phyloP scores from a whole-genome alignment of 2,797 vertebrate genomes.

The Rhinatrema bivittatum region DNA sequence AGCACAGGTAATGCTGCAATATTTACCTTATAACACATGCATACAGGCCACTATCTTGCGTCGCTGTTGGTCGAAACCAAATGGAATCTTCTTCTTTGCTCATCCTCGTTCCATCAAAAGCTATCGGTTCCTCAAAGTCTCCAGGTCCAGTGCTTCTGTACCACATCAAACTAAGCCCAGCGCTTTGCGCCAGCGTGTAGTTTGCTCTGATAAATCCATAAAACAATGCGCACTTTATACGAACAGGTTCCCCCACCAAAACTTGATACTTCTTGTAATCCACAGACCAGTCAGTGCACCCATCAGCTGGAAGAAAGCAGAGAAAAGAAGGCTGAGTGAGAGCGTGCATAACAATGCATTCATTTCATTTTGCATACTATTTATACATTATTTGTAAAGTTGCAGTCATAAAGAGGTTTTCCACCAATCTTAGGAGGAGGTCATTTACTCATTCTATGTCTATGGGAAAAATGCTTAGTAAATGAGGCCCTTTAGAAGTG shows the following conservation, averaged over 20 bases:
- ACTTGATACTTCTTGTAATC: slow-evolving; percentile 98
- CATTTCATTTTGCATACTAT: no score
- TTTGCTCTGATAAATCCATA: slow-evolving; percentile 98
- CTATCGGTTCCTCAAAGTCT: slow-evolving; percentile 92
- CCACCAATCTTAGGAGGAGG: no score
- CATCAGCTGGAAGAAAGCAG: slow-evolving; percentile 73
- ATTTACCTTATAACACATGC: slow-evolving; percentile 91
- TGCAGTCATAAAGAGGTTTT: no score
- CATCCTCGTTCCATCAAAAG: slow-evolving; percentile 91
- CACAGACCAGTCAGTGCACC: slow-evolving; percentile 97
- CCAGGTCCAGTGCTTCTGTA: slow-evolving; percentile 94
- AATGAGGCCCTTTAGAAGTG: no score
- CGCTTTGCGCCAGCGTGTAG: slow-evolving; percentile 91
- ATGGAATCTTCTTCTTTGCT: slow-evolving; percentile 98
- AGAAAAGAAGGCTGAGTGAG: slow-evolving; percentile 18
- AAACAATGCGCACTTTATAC: slow-evolving; percentile 97
- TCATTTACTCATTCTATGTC: no score
- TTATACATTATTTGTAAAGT: no score
- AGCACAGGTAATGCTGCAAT: no score
- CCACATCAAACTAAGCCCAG: slow-evolving; percentile 98
- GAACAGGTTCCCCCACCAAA: slow-evolving; percentile 90
- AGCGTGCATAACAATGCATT: no score
- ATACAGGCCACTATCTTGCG: slow-evolving; percentile 90
- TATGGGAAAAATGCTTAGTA: no score
- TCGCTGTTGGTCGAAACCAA: slow-evolving; percentile 93